Conservation (phyloP, 1,140 invertebrate genomes). For the Drosophila carrolli region DNA sequence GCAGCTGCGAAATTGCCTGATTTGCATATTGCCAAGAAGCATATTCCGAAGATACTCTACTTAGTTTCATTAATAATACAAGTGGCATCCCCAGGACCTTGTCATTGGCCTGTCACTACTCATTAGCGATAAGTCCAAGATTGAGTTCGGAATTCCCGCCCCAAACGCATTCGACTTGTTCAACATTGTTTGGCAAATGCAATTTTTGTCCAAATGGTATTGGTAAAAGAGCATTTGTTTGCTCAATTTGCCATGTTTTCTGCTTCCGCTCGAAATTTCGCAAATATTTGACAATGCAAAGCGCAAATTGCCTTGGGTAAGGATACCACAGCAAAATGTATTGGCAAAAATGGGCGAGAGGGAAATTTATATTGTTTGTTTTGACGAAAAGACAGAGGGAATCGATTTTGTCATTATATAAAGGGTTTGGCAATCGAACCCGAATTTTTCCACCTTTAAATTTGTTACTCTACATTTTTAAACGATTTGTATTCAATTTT, state of each 20-base stretch:
- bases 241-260: slow-evolving; percentile 33
- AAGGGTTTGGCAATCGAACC: not conserved
- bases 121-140: slow-evolving; percentile 52
- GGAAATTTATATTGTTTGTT: slow-evolving; percentile 37
- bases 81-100: slow-evolving; percentile 23
- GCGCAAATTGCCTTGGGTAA: slow-evolving; percentile 43
- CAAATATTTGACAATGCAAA: slow-evolving; percentile 67
- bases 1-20: slow-evolving; percentile 41
- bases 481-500: not conserved
- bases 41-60: slow-evolving; percentile 49
- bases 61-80: slow-evolving; percentile 71
- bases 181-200: slow-evolving; percentile 5
- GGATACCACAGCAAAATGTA: slow-evolving; percentile 21
- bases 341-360: slow-evolving; percentile 25
- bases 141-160: not conserved
- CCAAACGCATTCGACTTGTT: not conserved
- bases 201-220: slow-evolving; percentile 14
- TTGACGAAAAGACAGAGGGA: slow-evolving; percentile 21
- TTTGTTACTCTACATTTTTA: not conserved
- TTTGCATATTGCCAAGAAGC: slow-evolving; percentile 38
- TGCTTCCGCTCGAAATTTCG: slow-evolving; percentile 30
- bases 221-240: slow-evolving; percentile 48
- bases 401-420: slow-evolving; percentile 27
- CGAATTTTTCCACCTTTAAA: slow-evolving; percentile 4
- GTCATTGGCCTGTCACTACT: slow-evolving; percentile 40